These are phyloP conservation scores for Nannospalax galili DNA, from an alignment of 2,113 vertebrate genomes.

Conservation along the genomic window DNA sequence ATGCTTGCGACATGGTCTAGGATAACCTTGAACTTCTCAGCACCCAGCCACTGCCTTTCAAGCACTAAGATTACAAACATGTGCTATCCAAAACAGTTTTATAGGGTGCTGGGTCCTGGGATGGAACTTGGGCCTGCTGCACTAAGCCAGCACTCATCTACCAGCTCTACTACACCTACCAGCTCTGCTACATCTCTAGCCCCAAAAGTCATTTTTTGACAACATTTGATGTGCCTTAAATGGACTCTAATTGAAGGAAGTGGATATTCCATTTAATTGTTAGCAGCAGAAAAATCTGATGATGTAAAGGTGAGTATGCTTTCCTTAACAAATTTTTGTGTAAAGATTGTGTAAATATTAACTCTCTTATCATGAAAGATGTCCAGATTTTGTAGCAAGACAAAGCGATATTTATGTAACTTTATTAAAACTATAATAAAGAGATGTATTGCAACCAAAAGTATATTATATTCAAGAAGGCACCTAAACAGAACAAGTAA, in stretches of 20 bases:
- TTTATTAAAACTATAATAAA: neutral
- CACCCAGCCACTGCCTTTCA: too few relatives aligned
- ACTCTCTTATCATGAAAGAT: neutral
- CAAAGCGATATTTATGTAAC: neutral
- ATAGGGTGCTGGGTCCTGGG: too few relatives aligned
- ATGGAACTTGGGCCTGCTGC: too few relatives aligned
- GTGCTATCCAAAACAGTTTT: too few relatives aligned
- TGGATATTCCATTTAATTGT: slow-evolving; percentile 9
- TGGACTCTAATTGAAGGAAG: slow-evolving; percentile 43
- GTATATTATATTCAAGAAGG: too few relatives aligned
- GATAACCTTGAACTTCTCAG: too few relatives aligned
- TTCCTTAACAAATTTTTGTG: neutral
- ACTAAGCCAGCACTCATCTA: too few relatives aligned
- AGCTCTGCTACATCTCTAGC: too few relatives aligned
- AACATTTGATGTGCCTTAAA: neutral
- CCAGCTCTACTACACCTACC: too few relatives aligned
- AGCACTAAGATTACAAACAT: too few relatives aligned
- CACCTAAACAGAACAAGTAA: neutral
- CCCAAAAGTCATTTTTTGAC: too few relatives aligned
- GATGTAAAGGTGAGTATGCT: neutral
- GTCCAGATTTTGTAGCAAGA: neutral
- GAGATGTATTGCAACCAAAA: neutral
- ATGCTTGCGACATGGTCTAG: too few relatives aligned
- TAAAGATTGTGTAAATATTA: neutral
- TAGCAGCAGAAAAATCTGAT: neutral